Evolutionary conservation across 2,113 vertebrate genomes (phyloP), one percentile per base, ranked within the genome.

Genomic region (Tricholaema leucomelas): DNA sequence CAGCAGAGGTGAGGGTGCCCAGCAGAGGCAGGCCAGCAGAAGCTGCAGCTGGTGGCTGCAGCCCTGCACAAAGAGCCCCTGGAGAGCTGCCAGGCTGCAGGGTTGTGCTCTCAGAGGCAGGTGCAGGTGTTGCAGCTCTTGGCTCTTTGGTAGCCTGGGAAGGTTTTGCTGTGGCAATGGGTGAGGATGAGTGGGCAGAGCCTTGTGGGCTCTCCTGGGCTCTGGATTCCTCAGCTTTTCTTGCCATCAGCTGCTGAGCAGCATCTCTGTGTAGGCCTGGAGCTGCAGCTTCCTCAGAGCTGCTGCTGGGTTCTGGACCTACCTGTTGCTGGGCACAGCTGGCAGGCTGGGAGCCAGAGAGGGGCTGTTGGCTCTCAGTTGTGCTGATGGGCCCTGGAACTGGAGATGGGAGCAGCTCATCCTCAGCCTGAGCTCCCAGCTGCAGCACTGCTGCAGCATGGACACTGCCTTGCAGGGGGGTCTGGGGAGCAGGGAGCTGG

Each of bases 401-500:
- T 2, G 46, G 66, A 58, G 81, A 6, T 3, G 72, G 70, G 10
- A 36, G 38, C 13, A 72, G 44, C 8, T 18, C 54, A 1, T 9
- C 44, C 4, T 2, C 38, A 55, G 11, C 56, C 38, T 36, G 30
- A 23, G 81, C 66, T 58, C 38, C 76, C 75, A 63, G 72, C 10
- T 28, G 48, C 36, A 42, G 3, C 24, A 25, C 0, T 6, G 42
- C 15, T 2, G 70, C 25, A 20, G 81, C 40, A 16, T 10, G 42
- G 1, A 2, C 0, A 0, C 9, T 40, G 40, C 69, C 61, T 24
- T 48, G 69, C 5, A 81, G 46, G 13, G 24, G 31, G 4, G 52
- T 38, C 61, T 67, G 92, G 75, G 44, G 59, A 24, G 65, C 72
- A 38, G 73, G 44, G 25, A 75, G 21, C 40, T 10, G 76, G n/a